Base-by-base conservation (phyloP, 2,888 invertebrate genomes). In the Antitype chi region DNA sequence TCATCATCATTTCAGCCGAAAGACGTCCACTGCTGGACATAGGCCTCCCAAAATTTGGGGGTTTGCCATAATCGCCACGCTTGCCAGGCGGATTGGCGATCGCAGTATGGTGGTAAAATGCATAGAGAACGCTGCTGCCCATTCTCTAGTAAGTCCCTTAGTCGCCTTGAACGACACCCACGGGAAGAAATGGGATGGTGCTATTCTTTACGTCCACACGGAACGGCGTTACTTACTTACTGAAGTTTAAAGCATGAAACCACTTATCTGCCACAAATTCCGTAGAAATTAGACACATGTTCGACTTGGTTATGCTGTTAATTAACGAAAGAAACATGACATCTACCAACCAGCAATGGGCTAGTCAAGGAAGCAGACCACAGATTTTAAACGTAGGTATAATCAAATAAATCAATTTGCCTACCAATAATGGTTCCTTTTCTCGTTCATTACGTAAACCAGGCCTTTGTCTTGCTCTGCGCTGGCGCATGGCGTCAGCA, bases 241-340 rank as follows among this genome's bases (percentile, higher is more conserved):
- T 43, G 7, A 20, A 72, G 9, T 32, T 47, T 28, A 38, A 76
- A 43, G 23, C 11, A 43, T 52, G 28, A 52, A 75, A 75, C 20
- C n/a, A 49, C 32, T 53, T 59, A 62, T 32, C 38, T 38, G 25
- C 47, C 63, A 67, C 52, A 28, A 83, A 57, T 49, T 63, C 3
- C 49, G n/a, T 25, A 20, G 28, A 53, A 57, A 63, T 70, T 53
- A 55, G 43, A 28, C 17, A 64, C 55, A 57, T 53, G 6, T 32
- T 28, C 3, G 8, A 74, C 62, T 76, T 66, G 13, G 32, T 11
- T 20, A 70, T 25, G 43, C 15, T 60, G 28, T 53, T 72, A 43
- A 63, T 71, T 55, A 28, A 32, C n/a, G 11, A 55, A 49, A 38
- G 15, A 55, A 69, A 78, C 15, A 20, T 38, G 6, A 38, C 5